Percentiles rank a stretch among this genome's conserved stretches.
Evolutionary conservation across 2,797 vertebrate genomes (phyloP).

Genomic region (Gephyroberyx darwinii): DNA sequence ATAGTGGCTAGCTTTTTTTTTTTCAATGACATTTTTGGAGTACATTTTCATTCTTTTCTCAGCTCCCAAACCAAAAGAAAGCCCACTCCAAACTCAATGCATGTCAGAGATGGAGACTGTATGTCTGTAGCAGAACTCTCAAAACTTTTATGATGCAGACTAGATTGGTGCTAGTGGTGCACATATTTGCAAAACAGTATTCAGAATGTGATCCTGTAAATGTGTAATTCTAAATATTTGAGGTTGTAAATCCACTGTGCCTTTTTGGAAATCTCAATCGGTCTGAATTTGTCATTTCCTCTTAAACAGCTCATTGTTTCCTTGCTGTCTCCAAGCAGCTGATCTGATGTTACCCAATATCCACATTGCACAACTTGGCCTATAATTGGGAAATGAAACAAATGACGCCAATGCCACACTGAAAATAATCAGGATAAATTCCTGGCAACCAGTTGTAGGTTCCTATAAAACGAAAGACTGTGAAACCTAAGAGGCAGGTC

Average conservation of each 20-base stretch:
- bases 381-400: constrained; percentile 59
- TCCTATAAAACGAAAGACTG: background rate
- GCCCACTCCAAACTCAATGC: background rate
- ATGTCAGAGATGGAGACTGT: background rate
- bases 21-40: background rate
- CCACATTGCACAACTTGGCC: constrained; percentile 31
- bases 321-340: background rate
- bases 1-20: background rate
- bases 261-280: background rate
- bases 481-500: background rate
- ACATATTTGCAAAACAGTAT: background rate
- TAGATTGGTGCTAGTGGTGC: background rate
- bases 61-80: background rate
- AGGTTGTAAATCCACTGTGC: constrained; percentile 1
- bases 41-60: too few species aligned
- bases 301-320: constrained; percentile 38
- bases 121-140: too few species aligned
- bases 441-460: background rate
- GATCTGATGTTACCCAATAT: constrained; percentile 48
- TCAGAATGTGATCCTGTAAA: background rate
- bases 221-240: background rate
- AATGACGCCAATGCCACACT: constrained; percentile 13
- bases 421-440: background rate
- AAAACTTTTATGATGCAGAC: too few species aligned
- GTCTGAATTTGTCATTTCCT: constrained; percentile 31